A percentile compares a stretch with the other conserved stretches of the same genome.
Conservation (phyloP, 1,140 invertebrate genomes). For the Dinothrombium tinctorium region DNA sequence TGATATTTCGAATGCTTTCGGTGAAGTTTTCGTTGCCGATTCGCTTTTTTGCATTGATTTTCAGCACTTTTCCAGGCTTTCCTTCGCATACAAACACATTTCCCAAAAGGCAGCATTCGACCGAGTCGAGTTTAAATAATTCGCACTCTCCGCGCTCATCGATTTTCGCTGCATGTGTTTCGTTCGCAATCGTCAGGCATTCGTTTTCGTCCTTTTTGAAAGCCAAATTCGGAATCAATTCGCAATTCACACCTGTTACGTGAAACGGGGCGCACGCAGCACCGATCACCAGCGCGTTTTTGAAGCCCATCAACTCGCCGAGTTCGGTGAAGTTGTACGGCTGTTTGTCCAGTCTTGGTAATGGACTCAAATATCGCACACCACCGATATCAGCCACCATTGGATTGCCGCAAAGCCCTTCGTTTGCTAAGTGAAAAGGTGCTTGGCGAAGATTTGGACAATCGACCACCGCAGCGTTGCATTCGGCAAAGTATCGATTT, state of each 20-base stretch:
- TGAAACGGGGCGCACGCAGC: constrained; percentile 71
- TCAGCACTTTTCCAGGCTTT: constrained; percentile 49
- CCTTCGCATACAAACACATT: constrained; percentile 62
- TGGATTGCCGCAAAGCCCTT: constrained; percentile 43
- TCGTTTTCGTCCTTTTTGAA: background rate
- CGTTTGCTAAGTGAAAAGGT: constrained; percentile 53
- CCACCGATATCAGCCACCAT: constrained; percentile 61
- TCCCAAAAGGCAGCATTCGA: constrained; percentile 38
- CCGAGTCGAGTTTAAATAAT: too few relatives aligned
- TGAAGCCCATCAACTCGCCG: constrained; percentile 18
- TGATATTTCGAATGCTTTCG: constrained; percentile 41
- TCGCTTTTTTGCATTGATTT: constrained; percentile 50
- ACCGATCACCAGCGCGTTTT: too few relatives aligned
- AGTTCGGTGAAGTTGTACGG: constrained; percentile 21
- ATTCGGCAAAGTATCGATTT: too few relatives aligned
- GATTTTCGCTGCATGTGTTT: too few relatives aligned
- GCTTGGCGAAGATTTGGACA: constrained; percentile 54
- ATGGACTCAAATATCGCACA: constrained; percentile 48
- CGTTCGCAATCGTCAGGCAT: too few relatives aligned
- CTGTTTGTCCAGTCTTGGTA: constrained; percentile 40
- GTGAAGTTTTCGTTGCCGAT: constrained; percentile 66
- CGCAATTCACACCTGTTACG: constrained; percentile 45
- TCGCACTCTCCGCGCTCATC: too few relatives aligned
- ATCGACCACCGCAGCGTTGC: constrained; percentile 46
- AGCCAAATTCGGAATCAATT: constrained; percentile 28